phyloP scores from a whole-genome alignment of 30 jellyfish, hydroid and myxozoan genomes.

The Mastigias papua region DNA sequence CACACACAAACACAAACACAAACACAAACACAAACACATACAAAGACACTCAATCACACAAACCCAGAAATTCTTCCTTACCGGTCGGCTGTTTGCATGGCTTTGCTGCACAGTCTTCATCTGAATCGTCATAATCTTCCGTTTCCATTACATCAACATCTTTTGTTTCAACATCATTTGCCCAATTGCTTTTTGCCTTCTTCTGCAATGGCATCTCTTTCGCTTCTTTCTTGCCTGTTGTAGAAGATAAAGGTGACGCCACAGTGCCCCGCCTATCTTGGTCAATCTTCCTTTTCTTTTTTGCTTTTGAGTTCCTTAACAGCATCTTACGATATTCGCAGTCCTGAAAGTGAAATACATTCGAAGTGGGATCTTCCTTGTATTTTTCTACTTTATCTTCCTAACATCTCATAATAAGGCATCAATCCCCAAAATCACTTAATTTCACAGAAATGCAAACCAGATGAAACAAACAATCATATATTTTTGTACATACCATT shows the following conservation, averaged over 20 bases:
- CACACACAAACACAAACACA: no score
- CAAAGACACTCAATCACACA: no score
- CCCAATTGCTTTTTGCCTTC: constrained; percentile 35
- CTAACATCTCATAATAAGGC: neutral
- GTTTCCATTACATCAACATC: constrained; percentile 70
- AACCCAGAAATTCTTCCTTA: constrained; percentile 1
- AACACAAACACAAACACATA: no score
- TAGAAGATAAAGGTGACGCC: neutral
- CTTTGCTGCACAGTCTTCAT: constrained; percentile 93
- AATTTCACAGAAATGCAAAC: neutral
- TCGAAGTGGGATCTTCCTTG: no score
- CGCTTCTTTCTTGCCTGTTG: constrained; percentile 38
- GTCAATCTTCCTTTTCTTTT: constrained; percentile 84
- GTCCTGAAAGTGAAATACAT: no score
- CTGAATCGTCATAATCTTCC: constrained; percentile 82
- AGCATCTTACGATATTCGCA: constrained; percentile 87
- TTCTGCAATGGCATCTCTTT: constrained; percentile 31
- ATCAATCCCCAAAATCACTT: neutral
- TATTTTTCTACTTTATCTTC: no score
- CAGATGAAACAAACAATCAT: neutral
- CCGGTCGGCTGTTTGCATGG: constrained; percentile 97
- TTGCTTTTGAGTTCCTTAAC: constrained; percentile 61
- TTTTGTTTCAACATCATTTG: constrained; percentile 39
- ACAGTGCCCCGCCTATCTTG: constrained; percentile 30
- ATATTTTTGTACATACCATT: constrained; percentile 63